phyloP scores from a whole-genome alignment of 2,797 vertebrate species.

The Xiphorhynchus erythropygius region DNA sequence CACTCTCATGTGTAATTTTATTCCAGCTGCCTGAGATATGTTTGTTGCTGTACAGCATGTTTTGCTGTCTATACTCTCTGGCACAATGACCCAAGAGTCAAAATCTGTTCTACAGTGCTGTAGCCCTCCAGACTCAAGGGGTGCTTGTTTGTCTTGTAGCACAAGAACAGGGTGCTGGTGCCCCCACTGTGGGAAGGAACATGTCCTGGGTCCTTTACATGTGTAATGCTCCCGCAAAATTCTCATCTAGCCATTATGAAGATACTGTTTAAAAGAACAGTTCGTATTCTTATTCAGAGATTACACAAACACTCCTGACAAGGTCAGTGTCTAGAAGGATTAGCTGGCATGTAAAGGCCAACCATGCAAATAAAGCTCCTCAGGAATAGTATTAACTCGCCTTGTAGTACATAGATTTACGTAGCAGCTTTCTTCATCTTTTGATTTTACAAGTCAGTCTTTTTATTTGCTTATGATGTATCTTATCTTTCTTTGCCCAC shows the following conservation, averaged over 20 bases:
- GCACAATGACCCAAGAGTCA: accelerated
- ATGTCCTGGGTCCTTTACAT: background rate
- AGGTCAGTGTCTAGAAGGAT: slow-evolving; percentile 44
- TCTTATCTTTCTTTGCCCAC: background rate
- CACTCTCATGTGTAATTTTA: background rate
- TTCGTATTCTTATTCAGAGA: background rate
- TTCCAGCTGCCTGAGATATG: background rate
- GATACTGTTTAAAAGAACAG: slow-evolving; percentile 11
- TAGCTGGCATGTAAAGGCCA: slow-evolving; percentile 35
- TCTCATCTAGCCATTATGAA: background rate
- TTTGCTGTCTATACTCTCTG: background rate
- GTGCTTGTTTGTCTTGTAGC: background rate
- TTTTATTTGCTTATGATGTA: background rate
- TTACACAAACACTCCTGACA: slow-evolving; percentile 37
- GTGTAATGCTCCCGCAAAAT: background rate
- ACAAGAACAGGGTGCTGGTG: background rate
- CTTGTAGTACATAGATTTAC: background rate
- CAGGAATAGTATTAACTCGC: background rate
- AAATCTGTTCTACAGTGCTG: background rate
- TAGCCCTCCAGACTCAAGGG: background rate
- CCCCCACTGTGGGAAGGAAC: background rate
- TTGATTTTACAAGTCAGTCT: background rate
- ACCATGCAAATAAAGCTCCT: slow-evolving; percentile 12
- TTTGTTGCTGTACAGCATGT: background rate
- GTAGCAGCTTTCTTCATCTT: slow-evolving; percentile 2